phyloP scores from a whole-genome alignment of 2,113 vertebrate species.

The Bufo bufo region DNA sequence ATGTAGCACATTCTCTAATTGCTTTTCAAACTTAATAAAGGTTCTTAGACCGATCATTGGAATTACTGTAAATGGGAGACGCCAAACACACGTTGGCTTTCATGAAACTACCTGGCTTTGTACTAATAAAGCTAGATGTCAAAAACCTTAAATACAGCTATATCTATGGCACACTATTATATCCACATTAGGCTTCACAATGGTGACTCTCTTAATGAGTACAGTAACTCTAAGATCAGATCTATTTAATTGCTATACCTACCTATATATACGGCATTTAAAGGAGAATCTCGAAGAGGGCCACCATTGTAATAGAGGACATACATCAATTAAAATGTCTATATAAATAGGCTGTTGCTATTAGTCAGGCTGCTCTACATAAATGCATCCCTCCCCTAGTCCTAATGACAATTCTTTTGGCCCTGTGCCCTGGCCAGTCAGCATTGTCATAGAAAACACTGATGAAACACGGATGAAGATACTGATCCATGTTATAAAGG shows the following conservation, averaged over 20 bases:
- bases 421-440: neutral
- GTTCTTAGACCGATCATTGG: neutral
- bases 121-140: neutral
- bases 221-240: neutral
- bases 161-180: neutral
- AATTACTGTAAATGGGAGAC: neutral
- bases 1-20: conserved; percentile 39
- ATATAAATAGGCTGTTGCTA: neutral
- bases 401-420: neutral
- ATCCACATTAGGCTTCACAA: neutral
- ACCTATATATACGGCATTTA: neutral
- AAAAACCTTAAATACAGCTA: neutral
- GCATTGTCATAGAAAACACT: neutral
- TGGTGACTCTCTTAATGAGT: neutral
- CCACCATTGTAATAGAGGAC: neutral
- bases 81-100: neutral
- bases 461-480: neutral
- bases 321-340: neutral
- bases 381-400: neutral
- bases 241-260: neutral
- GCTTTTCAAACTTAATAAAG: conserved; percentile 39
- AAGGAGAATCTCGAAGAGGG: neutral
- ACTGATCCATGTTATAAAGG: too few relatives aligned
- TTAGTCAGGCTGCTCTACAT: neutral
- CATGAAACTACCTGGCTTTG: neutral